Percentiles rank a stretch among this genome's conserved stretches.
Evolutionary conservation across 2,888 invertebrate species (phyloP).

Genomic region (Drosophila meridionalis): DNA sequence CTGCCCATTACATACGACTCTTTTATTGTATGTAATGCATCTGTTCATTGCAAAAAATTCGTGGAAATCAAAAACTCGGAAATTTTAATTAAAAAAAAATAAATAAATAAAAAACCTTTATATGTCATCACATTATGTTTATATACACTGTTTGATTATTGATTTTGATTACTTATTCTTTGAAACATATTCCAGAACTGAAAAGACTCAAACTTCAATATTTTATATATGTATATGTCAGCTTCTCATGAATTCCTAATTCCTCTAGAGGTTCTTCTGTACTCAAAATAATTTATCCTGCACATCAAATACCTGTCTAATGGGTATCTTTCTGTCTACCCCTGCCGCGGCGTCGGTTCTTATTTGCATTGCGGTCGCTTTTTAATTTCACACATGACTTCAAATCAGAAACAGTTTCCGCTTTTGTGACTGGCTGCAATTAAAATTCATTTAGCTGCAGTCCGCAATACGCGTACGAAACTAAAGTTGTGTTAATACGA

Average conservation of each 20-base stretch:
- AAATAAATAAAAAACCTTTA: too few relatives aligned
- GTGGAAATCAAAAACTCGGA: too few relatives aligned
- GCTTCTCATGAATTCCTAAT: neutral
- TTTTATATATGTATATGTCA: too few relatives aligned
- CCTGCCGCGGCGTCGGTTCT: neutral
- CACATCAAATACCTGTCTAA: neutral
- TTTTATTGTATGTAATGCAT: too few relatives aligned
- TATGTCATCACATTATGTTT: too few relatives aligned
- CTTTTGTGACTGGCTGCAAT: conserved; percentile 39
- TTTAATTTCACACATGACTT: conserved; percentile 75
- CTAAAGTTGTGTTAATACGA: conserved; percentile 15
- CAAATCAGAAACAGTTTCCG: conserved; percentile 53
- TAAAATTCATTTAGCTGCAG: conserved; percentile 53
- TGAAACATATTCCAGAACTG: too few relatives aligned
- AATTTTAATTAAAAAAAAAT: too few relatives aligned
- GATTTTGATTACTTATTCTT: too few relatives aligned
- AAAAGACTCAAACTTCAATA: neutral
- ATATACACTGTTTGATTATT: too few relatives aligned
- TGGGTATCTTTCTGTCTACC: conserved; percentile 9
- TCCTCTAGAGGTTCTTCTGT: neutral
- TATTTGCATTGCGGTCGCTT: conserved; percentile 42
- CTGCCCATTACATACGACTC: too few relatives aligned
- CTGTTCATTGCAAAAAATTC: too few relatives aligned
- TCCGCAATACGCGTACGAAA: conserved; percentile 15
- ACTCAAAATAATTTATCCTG: neutral